Conservation (phyloP, 1,140 invertebrate species). For the Solen grandis region DNA sequence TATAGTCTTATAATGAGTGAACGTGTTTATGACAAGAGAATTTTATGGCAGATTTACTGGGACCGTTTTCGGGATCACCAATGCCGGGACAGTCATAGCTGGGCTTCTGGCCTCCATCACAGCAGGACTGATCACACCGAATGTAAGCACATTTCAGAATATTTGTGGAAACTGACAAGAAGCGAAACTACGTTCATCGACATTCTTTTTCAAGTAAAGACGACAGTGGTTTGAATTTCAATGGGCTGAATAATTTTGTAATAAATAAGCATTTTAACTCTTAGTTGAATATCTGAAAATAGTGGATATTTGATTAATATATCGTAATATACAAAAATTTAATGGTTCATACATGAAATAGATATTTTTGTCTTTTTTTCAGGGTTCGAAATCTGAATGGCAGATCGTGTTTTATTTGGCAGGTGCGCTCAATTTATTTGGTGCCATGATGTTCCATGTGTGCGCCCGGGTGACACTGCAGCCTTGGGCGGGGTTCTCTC, state of each 20-base stretch:
- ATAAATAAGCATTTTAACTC: no score
- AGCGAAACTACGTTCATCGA: no score
- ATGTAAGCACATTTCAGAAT: slow-evolving; percentile 60
- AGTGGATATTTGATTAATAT: no score
- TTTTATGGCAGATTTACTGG: slow-evolving; percentile 41
- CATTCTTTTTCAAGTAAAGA: no score
- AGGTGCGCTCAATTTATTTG: slow-evolving; percentile 72
- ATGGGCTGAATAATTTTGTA: no score
- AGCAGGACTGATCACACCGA: slow-evolving; percentile 86
- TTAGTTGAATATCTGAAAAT: no score
- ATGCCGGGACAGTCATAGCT: slow-evolving; percentile 90
- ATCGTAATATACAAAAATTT: no score
- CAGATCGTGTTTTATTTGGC: slow-evolving; percentile 76
- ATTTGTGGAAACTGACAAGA: no score
- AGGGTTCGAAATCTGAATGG: slow-evolving; percentile 77
- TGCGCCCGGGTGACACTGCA: slow-evolving; percentile 19
- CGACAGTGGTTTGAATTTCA: no score
- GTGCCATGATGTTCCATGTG: slow-evolving; percentile 69
- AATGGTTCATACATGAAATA: no score
- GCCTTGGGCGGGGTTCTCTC: slow-evolving; percentile 14
- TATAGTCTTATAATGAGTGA: no score
- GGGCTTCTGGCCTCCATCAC: slow-evolving; percentile 90
- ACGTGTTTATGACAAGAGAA: slow-evolving; percentile 77
- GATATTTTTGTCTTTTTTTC: background rate
- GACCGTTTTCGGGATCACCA: slow-evolving; percentile 87